Base-by-base conservation (phyloP, 1,140 invertebrate species). In the Drosophila paulistorum region DNA sequence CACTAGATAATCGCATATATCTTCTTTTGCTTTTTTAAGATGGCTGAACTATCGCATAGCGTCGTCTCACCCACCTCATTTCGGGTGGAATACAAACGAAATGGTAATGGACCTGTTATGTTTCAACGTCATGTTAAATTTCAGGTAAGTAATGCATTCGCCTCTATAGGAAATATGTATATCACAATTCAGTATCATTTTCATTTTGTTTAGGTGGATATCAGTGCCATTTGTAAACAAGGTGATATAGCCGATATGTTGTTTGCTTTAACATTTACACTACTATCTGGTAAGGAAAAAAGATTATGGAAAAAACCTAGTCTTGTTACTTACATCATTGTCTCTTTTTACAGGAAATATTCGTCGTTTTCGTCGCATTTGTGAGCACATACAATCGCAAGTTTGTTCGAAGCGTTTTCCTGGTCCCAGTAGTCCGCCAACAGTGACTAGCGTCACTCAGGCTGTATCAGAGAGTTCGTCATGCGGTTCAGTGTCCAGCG, bases 61-160 rank as follows among this genome's bases (percentile, higher is more conserved):
- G 98, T 99, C 2, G 95, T 98, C n/a, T 98, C 97, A 76, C 98
- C 98, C 37, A 98, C 98, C 94, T 98, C 98, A 3, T 99, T 99
- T 93, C 95, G 97, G 72, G 98, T 99, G 42, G 99, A 99, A 91
- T 99, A 99, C 93, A 97, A 98, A 90, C 94, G 98, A 54, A 98
- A 97, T 17, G 96, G 96, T 9, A 97, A 98, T 62, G 97, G 96
- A 26, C 97, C 98, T 10, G 96, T 96, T 37, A 98, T 99, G 96
- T 99, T 99, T 92, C 98, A 99, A 89, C 94, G 98, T 71, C 98
- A 99, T 93, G 98, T 99, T 13, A 94, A 98, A 66, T 98, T 99
- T 93, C 98, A 99, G 94, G 97, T 98, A 74, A 55, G 60, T 63
- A 45, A 17, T 10, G 3, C 0, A 17, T 1, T 30, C 30, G 7